phyloP scores from a whole-genome alignment of 2,113 vertebrate genomes.

The Stegastes partitus region DNA sequence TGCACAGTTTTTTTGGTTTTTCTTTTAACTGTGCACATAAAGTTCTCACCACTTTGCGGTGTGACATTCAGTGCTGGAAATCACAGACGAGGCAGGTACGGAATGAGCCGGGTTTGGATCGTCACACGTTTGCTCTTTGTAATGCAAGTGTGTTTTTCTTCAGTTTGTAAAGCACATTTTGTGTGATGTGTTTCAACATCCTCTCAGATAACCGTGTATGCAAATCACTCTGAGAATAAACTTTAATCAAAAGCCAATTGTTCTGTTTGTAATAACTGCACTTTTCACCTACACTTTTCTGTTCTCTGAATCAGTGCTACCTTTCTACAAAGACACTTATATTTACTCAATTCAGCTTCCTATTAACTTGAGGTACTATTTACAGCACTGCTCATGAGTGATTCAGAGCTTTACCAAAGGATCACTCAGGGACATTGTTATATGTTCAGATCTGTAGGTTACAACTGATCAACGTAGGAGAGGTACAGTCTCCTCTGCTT shows the following conservation, averaged over 20 bases:
- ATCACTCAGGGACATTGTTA: too few species aligned
- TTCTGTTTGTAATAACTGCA: not conserved
- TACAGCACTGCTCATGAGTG: too few species aligned
- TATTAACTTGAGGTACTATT: too few species aligned
- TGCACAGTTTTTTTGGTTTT: constrained; percentile 45
- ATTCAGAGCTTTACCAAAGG: too few species aligned
- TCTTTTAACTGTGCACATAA: constrained; percentile 30
- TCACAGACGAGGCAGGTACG: not conserved
- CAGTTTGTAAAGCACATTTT: not conserved
- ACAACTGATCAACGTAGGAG: too few species aligned
- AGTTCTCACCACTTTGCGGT: constrained; percentile 12
- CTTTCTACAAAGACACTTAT: too few species aligned
- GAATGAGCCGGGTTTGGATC: constrained; percentile 8
- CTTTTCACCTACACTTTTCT: not conserved
- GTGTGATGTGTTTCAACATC: not conserved
- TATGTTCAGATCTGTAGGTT: too few species aligned
- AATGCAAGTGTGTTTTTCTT: constrained; percentile 19
- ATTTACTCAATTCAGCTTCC: not conserved
- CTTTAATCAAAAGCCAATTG: too few species aligned
- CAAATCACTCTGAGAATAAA: constrained; percentile 1
- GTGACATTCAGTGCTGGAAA: constrained; percentile 22
- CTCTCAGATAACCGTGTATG: not conserved
- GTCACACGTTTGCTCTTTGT: constrained; percentile 18
- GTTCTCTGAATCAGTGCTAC: not conserved
- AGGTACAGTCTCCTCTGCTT: too few species aligned